These are phyloP conservation scores for Rhipidura dahli DNA, from an alignment of 2,113 vertebrate species.

Conservation along the genomic window DNA sequence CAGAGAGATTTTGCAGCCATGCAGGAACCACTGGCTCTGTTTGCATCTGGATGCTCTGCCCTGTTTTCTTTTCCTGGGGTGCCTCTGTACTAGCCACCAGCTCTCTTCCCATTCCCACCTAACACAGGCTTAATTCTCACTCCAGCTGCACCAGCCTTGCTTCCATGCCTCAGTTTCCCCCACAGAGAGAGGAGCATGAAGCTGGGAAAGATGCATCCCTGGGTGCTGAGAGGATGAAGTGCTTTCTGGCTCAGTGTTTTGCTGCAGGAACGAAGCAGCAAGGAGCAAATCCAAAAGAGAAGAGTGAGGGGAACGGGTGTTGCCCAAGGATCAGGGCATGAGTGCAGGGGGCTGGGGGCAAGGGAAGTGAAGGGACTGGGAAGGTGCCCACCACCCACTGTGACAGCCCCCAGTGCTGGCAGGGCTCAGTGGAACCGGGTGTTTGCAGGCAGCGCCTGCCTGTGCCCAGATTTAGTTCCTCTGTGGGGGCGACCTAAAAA, in stretches of 20 bases:
- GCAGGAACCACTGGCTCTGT: not conserved
- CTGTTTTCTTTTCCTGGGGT: not conserved
- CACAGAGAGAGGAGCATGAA: accelerated
- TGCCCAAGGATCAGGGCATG: not conserved
- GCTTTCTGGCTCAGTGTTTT: not conserved
- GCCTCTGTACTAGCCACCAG: not conserved
- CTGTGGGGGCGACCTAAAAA: not conserved
- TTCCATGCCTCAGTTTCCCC: not conserved
- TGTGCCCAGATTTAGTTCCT: not conserved
- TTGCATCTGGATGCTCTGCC: not conserved
- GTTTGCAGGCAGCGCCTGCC: not conserved
- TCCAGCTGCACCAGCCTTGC: not conserved
- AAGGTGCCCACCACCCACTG: not conserved
- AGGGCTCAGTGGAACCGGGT: not conserved
- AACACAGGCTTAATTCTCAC: not conserved
- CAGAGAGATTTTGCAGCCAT: not conserved
- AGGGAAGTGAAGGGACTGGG: not conserved
- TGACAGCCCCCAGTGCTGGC: not conserved
- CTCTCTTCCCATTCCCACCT: not conserved
- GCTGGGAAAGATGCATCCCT: not conserved
- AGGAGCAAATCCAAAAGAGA: not conserved
- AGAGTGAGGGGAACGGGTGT: not conserved
- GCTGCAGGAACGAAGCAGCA: not conserved
- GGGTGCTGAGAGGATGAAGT: not conserved
- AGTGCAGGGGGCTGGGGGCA: not conserved